phyloP scores from a whole-genome alignment of 2,113 vertebrate species.

The Misgurnus mizolepis region DNA sequence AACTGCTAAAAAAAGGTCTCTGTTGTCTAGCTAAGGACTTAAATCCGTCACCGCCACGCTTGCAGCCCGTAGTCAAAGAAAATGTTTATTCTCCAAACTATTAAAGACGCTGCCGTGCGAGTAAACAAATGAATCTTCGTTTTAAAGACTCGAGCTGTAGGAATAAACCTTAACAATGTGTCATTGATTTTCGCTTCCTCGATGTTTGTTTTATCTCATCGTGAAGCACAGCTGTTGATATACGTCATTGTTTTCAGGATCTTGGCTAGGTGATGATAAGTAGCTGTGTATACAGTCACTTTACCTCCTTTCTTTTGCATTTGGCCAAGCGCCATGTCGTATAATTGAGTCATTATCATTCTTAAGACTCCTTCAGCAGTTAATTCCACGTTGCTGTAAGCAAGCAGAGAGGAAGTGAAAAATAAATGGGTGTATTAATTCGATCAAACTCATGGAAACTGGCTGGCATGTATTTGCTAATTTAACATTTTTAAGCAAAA shows the following conservation, averaged over 20 bases:
- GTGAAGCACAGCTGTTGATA: slow-evolving; percentile 14
- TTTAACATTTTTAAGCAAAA: slow-evolving; percentile 39
- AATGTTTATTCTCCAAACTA: slow-evolving; percentile 37
- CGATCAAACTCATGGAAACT: slow-evolving; percentile 42
- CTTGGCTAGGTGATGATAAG: slow-evolving; percentile 29
- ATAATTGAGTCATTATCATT: slow-evolving; percentile 55
- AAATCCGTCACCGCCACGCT: slow-evolving; percentile 21
- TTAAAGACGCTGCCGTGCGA: background rate
- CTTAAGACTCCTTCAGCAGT: slow-evolving; percentile 47
- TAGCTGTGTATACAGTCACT: slow-evolving; percentile 19
- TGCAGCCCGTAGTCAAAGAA: slow-evolving; percentile 29
- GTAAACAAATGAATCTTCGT: slow-evolving; percentile 13
- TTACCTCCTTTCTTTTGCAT: slow-evolving; percentile 27
- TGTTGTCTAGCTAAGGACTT: slow-evolving; percentile 2
- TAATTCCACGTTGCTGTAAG: slow-evolving; percentile 48
- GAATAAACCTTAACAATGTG: slow-evolving; percentile 21
- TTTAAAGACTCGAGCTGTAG: background rate
- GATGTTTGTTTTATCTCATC: slow-evolving; percentile 20
- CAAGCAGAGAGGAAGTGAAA: slow-evolving; percentile 49
- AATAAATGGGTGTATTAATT: slow-evolving; percentile 51
- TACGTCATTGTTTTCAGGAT: slow-evolving; percentile 20
- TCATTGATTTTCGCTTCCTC: slow-evolving; percentile 1
- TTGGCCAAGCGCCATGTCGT: slow-evolving; percentile 37
- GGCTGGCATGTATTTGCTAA: slow-evolving; percentile 29
- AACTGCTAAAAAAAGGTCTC: slow-evolving; percentile 24